Percentiles rank a stretch among this genome's conserved stretches.
Evolutionary conservation across 2,113 vertebrate species (phyloP).

Genomic region (Halichoeres trimaculatus): DNA sequence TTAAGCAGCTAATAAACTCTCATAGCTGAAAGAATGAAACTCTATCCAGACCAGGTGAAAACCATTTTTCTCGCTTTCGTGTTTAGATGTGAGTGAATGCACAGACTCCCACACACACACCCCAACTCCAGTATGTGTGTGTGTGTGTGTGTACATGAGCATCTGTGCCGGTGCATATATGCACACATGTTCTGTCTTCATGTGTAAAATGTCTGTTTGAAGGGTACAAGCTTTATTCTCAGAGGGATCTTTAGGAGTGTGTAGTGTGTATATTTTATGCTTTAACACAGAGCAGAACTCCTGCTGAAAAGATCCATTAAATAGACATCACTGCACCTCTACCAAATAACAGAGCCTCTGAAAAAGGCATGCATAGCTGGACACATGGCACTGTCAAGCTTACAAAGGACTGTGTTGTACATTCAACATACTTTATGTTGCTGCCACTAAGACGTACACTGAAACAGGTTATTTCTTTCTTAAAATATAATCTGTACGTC

Average conservation of each 20-base stretch:
- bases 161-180: background rate
- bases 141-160: background rate
- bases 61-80: constrained; percentile 58
- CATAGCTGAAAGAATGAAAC: constrained; percentile 59
- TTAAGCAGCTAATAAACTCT: constrained; percentile 69
- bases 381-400: constrained; percentile 21
- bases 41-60: constrained; percentile 73
- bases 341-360: constrained; percentile 11
- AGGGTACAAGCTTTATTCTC: constrained; percentile 32
- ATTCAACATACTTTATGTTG: too few relatives aligned
- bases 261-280: constrained; percentile 12
- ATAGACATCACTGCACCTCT: constrained; percentile 36
- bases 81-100: constrained; percentile 32
- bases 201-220: constrained; percentile 16
- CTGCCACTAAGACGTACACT: too few relatives aligned
- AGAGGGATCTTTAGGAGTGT: constrained; percentile 6
- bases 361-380: constrained; percentile 37
- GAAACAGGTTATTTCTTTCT: too few relatives aligned
- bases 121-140: too few relatives aligned
- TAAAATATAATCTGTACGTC: too few relatives aligned
- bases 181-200: constrained; percentile 23
- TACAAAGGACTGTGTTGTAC: too few relatives aligned
- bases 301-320: constrained; percentile 51
- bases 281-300: constrained; percentile 47
- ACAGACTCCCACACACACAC: background rate